Conservation (phyloP, 2,888 invertebrate species). For the Eupithecia centaureata region DNA sequence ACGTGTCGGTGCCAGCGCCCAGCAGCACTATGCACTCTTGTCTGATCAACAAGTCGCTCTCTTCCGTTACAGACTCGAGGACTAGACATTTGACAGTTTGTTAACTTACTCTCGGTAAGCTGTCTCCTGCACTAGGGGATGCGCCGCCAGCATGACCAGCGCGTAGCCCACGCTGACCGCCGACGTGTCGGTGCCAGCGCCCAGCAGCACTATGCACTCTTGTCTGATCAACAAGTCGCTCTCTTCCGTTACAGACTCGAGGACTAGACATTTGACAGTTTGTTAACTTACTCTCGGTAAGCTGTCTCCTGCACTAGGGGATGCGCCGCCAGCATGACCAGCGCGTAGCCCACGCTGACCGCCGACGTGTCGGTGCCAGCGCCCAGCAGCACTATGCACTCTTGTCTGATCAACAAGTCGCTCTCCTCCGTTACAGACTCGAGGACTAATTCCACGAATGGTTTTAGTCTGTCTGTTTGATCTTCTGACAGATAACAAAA, state of each 20-base stretch:
- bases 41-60: conserved; percentile 42
- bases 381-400: conserved; percentile 44
- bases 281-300: conserved; percentile 12
- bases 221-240: conserved; percentile 37
- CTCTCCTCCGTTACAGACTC: background rate
- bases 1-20: conserved; percentile 50
- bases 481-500: background rate
- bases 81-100: too few relatives aligned
- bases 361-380: conserved; percentile 54
- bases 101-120: conserved; percentile 30
- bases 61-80: background rate
- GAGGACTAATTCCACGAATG: conserved; percentile 1
- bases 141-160: conserved; percentile 39
- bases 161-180: conserved; percentile 51
- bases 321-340: conserved; percentile 40
- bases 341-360: conserved; percentile 46
- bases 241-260: too few relatives aligned
- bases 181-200: conserved; percentile 51
- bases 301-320: conserved; percentile 48
- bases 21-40: conserved; percentile 49
- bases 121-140: conserved; percentile 45
- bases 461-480: background rate
- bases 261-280: too few relatives aligned
- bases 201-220: conserved; percentile 45
- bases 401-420: conserved; percentile 49